Evolutionary conservation across 2,888 invertebrate species (phyloP), one percentile per base, ranked within the genome.

Genomic region (Balanococcus diminutus): DNA sequence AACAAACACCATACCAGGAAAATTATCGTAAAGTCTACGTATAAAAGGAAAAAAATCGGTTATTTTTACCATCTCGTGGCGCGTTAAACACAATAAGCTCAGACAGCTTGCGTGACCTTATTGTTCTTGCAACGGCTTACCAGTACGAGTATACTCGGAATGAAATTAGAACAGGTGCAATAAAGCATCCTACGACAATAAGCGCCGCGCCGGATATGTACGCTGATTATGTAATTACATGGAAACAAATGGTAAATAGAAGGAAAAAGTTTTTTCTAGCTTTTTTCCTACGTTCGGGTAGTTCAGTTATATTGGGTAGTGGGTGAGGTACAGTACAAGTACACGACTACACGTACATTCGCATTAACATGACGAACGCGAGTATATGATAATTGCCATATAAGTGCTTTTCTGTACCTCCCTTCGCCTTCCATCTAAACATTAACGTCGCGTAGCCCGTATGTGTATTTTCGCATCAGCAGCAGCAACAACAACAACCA

Each of bases 171-270:
- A 72, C 72, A 72, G 72, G 72, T 72, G 72, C 72, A 16, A 72
- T 72, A 72, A 72, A 72, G 22, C 31, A 72, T 72, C 31, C 72
- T 31, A 31, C 72, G 72, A 72, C 72, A 72, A 72, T 72, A 72
- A 72, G 72, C 72, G 72, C 72, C 72, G 72, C 72, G 72, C 72
- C 72, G 72, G 72, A 72, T 31, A 72, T 72, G 28, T 31, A 72
- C 25, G 25, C 31, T 25, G 28, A 72, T 72, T 72, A 72, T 16
- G 31, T 72, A 72, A 72, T 72, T 72, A 72, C 22, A 56, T 22
- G 11, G 42, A 42, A 14, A 42, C 3, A 42, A 42, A 42, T 14
- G 42, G n/a, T n/a, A 42, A 42, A 42, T 14, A 42, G 16, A 42
- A 42, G 42, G 42, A 1, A 42, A 42, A 42, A 42, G 3, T 42